phyloP scores from a whole-genome alignment of 53 echinoderm and acorn worm species.

The Astropecten irregularis region DNA sequence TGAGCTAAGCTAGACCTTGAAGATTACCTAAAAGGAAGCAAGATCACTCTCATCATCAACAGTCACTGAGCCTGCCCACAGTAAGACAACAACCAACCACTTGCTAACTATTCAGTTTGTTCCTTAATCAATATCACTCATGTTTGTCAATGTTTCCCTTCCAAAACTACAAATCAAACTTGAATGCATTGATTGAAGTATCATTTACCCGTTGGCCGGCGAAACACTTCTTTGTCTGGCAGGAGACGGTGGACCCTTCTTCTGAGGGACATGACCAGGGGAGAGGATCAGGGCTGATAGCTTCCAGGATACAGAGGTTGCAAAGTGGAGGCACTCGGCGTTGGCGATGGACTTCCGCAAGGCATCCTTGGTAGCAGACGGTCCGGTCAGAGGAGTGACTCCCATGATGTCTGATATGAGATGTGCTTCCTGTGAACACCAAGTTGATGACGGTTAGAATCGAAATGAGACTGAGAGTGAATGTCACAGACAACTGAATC shows the following conservation, averaged over 20 bases:
- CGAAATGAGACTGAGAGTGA: background rate
- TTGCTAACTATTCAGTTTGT: no score
- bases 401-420: conserved; percentile 85
- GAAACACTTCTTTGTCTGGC: conserved; percentile 42
- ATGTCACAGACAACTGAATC: no score
- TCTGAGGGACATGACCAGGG: conserved; percentile 67
- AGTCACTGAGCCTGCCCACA: background rate
- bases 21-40: no score
- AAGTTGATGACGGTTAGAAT: background rate
- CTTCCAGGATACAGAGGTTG: conserved; percentile 95
- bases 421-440: conserved; percentile 76
- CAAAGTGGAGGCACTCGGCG: conserved; percentile 98
- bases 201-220: conserved; percentile 22
- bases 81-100: no score
- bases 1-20: no score
- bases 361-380: conserved; percentile 82
- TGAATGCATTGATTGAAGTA: no score
- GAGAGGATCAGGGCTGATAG: conserved; percentile 93
- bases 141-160: no score
- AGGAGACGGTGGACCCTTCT: conserved; percentile 35
- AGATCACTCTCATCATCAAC: background rate
- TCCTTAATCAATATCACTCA: no score
- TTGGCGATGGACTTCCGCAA: conserved; percentile 77
- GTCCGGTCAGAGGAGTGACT: conserved; percentile 83
- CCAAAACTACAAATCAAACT: no score